These are phyloP conservation scores for Motacilla alba DNA, from an alignment of 2,113 vertebrate genomes.

Conservation along the genomic window DNA sequence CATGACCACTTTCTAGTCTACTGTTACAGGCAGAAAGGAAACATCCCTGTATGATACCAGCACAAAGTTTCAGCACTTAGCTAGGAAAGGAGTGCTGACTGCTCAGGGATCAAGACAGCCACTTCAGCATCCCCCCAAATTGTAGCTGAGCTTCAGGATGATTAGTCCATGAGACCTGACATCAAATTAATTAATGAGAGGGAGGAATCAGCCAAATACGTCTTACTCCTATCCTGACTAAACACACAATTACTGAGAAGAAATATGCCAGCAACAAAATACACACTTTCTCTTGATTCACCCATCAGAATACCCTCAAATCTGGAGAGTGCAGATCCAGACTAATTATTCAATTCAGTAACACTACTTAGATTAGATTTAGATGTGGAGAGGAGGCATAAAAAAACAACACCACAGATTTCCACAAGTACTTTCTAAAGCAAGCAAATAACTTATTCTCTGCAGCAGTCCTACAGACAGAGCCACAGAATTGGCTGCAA, in stretches of 20 bases:
- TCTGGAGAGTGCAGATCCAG: neutral
- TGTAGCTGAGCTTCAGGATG: neutral
- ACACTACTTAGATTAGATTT: neutral
- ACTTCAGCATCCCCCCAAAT: accelerated
- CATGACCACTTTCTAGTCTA: neutral
- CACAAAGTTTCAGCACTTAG: neutral
- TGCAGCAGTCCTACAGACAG: neutral
- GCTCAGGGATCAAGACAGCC: neutral
- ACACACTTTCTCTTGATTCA: neutral
- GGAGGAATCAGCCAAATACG: neutral
- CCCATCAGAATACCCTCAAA: neutral
- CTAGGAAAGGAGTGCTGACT: neutral
- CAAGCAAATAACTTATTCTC: neutral
- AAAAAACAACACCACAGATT: neutral
- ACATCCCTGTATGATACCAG: neutral
- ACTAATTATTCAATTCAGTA: neutral
- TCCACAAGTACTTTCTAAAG: neutral
- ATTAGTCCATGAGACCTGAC: neutral
- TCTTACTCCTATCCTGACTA: neutral
- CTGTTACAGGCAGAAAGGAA: neutral
- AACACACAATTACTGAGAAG: neutral
- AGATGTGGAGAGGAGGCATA: neutral
- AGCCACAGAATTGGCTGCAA: neutral
- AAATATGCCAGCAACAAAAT: neutral
- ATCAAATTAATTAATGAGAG: neutral